Conservation (phyloP, 2,888 invertebrate species). For the Thereva unica region DNA sequence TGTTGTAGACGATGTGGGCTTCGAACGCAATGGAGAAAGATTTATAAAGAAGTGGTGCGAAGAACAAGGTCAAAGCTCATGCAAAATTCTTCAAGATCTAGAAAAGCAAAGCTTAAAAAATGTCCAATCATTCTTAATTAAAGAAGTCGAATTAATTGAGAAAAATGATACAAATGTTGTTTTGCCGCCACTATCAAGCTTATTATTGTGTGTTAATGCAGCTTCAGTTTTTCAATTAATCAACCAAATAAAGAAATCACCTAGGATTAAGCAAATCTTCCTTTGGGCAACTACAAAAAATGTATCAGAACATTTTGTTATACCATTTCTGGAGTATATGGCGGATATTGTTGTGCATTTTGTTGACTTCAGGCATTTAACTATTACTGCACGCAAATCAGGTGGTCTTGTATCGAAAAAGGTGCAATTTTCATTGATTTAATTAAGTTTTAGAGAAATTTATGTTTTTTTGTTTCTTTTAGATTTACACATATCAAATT, state of each 20-base stretch:
- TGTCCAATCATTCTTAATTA: background rate
- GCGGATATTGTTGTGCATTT: conserved; percentile 52
- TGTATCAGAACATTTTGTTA: conserved; percentile 48
- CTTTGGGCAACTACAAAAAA: conserved; percentile 52
- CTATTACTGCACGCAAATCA: conserved; percentile 50
- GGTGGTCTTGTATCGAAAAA: conserved; percentile 52
- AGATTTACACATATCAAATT: conserved; percentile 49
- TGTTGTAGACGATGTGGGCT: conserved; percentile 54
- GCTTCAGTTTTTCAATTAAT: conserved; percentile 50
- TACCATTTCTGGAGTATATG: conserved; percentile 54
- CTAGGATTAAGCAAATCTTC: conserved; percentile 51
- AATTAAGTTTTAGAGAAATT: background rate
- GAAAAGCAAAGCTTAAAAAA: background rate
- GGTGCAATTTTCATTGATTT: conserved; percentile 33
- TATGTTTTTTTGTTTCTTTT: conserved; percentile 9
- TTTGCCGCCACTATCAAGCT: conserved; percentile 51
- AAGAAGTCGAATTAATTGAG: background rate
- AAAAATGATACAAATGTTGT: conserved; percentile 45
- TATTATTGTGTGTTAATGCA: conserved; percentile 49
- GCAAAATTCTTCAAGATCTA: background rate
- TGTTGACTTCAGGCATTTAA: conserved; percentile 45
- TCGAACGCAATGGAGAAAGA: conserved; percentile 51
- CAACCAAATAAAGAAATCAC: conserved; percentile 48
- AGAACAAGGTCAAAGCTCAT: conserved; percentile 49
- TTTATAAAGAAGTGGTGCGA: conserved; percentile 50